These are phyloP conservation scores for Maniola jurtina DNA, from an alignment of 1,140 invertebrate genomes.

Conservation along the genomic window DNA sequence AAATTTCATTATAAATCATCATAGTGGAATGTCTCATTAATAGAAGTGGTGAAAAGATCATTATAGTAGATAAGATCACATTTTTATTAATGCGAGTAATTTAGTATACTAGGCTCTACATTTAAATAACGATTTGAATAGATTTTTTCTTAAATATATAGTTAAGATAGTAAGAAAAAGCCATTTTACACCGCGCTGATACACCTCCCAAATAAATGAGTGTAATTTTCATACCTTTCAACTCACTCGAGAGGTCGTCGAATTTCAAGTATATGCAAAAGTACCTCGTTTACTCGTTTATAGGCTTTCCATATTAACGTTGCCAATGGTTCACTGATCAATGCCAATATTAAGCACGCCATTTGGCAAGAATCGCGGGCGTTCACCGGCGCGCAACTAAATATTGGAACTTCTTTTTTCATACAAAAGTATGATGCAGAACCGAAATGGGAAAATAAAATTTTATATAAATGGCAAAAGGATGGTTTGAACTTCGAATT, in stretches of 20 bases:
- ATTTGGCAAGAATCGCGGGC: slow-evolving; percentile 62
- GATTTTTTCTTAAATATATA: slow-evolving; percentile 26
- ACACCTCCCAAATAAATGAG: slow-evolving; percentile 16
- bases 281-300: slow-evolving; percentile 25
- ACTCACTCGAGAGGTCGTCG: slow-evolving; percentile 12
- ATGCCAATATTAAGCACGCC: slow-evolving; percentile 62
- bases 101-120: not conserved
- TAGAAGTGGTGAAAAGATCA: too few species aligned
- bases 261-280: slow-evolving; percentile 20
- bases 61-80: too few species aligned
- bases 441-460: slow-evolving; percentile 49
- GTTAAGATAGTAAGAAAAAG: slow-evolving; percentile 66
- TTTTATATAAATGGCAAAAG: slow-evolving; percentile 49
- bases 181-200: slow-evolving; percentile 41
- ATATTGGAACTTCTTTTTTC: slow-evolving; percentile 56
- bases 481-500: slow-evolving; percentile 40
- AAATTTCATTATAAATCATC: too few species aligned
- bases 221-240: slow-evolving; percentile 18
- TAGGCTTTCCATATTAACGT: slow-evolving; percentile 36
- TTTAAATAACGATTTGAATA: too few species aligned
- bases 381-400: slow-evolving; percentile 48
- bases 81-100: not conserved
- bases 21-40: too few species aligned
- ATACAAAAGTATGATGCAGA: slow-evolving; percentile 42
- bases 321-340: slow-evolving; percentile 59